A percentile compares a stretch with the other conserved stretches of the same genome.
phyloP scores from a whole-genome alignment of 2,888 invertebrate species.

The Spialia ferax region DNA sequence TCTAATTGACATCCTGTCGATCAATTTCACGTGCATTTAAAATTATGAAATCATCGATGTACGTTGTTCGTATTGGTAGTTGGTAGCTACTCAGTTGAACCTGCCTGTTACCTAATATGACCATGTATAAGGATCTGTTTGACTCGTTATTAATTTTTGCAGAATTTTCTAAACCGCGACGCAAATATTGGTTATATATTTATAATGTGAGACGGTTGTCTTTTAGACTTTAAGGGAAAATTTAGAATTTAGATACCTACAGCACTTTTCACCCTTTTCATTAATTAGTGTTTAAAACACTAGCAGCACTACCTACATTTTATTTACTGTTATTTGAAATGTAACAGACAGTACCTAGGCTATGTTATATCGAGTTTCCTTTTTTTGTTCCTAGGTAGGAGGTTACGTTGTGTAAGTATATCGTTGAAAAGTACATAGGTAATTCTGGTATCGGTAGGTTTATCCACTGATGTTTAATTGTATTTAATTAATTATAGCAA shows the following conservation, averaged over 20 bases:
- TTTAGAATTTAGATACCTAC: neutral
- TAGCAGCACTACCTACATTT: neutral
- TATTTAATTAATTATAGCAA: neutral
- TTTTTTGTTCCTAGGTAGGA: no score
- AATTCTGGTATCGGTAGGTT: neutral
- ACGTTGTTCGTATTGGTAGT: no score
- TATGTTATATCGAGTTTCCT: neutral
- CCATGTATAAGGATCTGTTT: no score
- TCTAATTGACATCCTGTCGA: slow-evolving; percentile 22
- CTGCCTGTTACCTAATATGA: no score
- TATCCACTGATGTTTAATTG: neutral
- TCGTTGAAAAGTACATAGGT: no score
- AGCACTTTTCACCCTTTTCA: slow-evolving; percentile 8
- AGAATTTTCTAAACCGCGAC: neutral
- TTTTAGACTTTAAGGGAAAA: neutral
- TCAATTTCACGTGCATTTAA: slow-evolving; percentile 24
- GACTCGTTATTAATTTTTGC: neutral
- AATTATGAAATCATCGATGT: slow-evolving; percentile 17
- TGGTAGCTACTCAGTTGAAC: neutral
- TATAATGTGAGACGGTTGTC: slow-evolving; percentile 9
- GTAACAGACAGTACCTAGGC: neutral
- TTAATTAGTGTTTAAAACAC: slow-evolving; percentile 20
- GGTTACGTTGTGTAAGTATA: no score
- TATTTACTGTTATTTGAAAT: slow-evolving; percentile 10
- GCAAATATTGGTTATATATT: no score